Evolutionary conservation across 1,140 invertebrate species (phyloP).

Genomic region (Heliothis virescens): DNA sequence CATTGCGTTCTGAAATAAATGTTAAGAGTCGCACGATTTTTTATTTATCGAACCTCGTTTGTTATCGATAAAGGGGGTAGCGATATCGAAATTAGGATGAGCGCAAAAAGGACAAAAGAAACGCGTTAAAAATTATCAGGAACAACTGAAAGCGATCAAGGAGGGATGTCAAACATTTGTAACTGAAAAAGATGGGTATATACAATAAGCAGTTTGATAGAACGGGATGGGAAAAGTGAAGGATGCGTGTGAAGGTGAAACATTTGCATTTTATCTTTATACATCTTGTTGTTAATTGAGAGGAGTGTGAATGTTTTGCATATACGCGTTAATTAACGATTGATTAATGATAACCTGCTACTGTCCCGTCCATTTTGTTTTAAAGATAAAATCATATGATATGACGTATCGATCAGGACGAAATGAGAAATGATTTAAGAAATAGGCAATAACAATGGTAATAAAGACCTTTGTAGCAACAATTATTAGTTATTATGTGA

Average conservation of each 20-base stretch:
- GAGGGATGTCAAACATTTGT: constrained; percentile 12
- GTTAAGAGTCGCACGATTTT: constrained; percentile 12
- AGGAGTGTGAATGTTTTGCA: constrained; percentile 67
- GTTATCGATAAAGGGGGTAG: constrained; percentile 22
- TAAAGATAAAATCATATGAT: constrained; percentile 63
- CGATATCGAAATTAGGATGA: constrained; percentile 8
- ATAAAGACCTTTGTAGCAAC: not conserved
- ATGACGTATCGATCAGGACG: constrained; percentile 51
- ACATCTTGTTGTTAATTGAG: constrained; percentile 73
- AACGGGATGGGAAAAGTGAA: constrained; percentile 54
- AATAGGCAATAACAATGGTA: constrained; percentile 3
- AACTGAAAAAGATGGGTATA: constrained; percentile 47
- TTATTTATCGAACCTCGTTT: constrained; percentile 19
- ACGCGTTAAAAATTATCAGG: constrained; percentile 12
- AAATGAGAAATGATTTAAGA: not conserved
- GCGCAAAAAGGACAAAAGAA: constrained; percentile 45
- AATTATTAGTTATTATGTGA: constrained; percentile 10
- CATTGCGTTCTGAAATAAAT: constrained; percentile 50
- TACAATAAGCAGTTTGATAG: constrained; percentile 14
- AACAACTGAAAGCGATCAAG: constrained; percentile 31
- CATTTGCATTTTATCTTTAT: constrained; percentile 75
- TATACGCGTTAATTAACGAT: constrained; percentile 68
- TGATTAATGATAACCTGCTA: constrained; percentile 74
- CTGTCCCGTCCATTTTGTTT: constrained; percentile 61
- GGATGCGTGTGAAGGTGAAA: constrained; percentile 60